A percentile compares a stretch with the other conserved stretches of the same genome.
Conservation (phyloP, 2,113 vertebrate species). For the Actenoides lindsayi region DNA sequence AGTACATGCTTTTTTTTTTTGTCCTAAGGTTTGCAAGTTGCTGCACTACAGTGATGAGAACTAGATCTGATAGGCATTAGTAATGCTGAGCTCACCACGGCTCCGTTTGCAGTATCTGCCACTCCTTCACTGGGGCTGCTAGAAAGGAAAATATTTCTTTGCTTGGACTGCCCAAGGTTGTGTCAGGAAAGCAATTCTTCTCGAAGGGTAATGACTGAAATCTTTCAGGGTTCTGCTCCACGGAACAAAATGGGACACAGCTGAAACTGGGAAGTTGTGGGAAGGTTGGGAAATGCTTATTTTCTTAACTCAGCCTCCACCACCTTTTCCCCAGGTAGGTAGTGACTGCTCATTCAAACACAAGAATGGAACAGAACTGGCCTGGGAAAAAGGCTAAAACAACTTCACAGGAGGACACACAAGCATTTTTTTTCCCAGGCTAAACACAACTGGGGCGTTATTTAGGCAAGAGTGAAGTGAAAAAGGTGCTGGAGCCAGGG, state of each 20-base stretch:
- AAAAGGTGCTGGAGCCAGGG: not conserved
- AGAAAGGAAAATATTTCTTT: not conserved
- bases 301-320: not conserved
- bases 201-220: slow-evolving; percentile 28
- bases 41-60: not conserved
- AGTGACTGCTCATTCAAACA: not conserved
- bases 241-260: not conserved
- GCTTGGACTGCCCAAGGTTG: not conserved
- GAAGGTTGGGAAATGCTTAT: not conserved
- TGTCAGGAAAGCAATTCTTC: slow-evolving; percentile 30
- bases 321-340: not conserved
- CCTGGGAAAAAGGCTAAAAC: not conserved
- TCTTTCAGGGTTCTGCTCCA: not conserved
- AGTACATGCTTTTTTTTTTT: not conserved
- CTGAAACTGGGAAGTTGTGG: not conserved
- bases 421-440: not conserved
- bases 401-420: not conserved
- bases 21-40: not conserved
- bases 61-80: slow-evolving; percentile 26
- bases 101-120: not conserved
- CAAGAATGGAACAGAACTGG: not conserved
- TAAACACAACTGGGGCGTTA: not conserved
- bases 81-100: slow-evolving; percentile 33
- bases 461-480: not conserved
- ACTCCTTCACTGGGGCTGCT: not conserved